Percentiles rank a stretch among this genome's conserved stretches.
phyloP scores from a whole-genome alignment of 2,797 vertebrate genomes.

The Artibeus lituratus region DNA sequence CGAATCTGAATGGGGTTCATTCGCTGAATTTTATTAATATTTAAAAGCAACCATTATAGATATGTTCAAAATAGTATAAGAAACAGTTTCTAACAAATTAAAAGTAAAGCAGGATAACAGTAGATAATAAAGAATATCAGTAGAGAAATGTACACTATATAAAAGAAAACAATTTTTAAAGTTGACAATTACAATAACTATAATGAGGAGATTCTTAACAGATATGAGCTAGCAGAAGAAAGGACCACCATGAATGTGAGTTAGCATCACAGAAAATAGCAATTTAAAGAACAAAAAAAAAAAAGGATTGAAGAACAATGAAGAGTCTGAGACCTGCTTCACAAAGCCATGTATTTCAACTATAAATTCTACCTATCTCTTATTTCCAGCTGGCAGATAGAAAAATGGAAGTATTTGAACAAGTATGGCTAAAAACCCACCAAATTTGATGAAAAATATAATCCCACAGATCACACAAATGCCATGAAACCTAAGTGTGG shows the following conservation, averaged over 20 bases:
- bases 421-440: background rate
- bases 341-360: background rate
- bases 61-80: background rate
- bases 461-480: background rate
- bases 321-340: background rate
- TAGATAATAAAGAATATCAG: background rate
- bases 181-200: background rate
- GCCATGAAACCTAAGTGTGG: background rate
- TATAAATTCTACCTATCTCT: background rate
- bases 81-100: background rate
- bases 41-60: background rate
- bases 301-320: background rate
- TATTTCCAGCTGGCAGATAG: background rate
- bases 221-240: background rate
- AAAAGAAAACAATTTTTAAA: background rate
- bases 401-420: too few relatives aligned
- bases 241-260: background rate
- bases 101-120: background rate
- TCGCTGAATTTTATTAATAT: background rate
- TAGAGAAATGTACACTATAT: background rate
- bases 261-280: background rate
- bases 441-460: background rate
- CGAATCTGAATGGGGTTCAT: background rate
- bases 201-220: background rate
- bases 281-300: background rate